A percentile compares a stretch with the other conserved stretches of the same genome.
phyloP scores from a whole-genome alignment of 2,888 invertebrate genomes.

The Conops quadrifasciatus region DNA sequence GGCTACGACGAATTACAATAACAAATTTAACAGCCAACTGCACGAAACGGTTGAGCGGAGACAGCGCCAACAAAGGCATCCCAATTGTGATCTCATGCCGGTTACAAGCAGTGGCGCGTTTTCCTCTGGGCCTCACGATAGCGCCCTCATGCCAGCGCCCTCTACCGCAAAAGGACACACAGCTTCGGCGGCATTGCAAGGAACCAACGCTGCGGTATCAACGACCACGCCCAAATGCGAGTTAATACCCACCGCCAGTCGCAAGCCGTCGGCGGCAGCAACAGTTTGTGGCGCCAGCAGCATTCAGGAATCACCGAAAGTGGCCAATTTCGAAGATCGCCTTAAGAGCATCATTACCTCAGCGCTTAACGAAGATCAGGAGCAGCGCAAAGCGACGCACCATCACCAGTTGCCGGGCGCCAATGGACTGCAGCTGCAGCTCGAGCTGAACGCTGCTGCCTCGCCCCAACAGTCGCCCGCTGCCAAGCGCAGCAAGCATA shows the following conservation, averaged over 20 bases:
- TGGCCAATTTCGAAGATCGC: slow-evolving; percentile 89
- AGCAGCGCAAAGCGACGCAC: slow-evolving; percentile 62
- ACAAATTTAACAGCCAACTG: slow-evolving; percentile 35
- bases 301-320: slow-evolving; percentile 77
- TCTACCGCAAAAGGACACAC: slow-evolving; percentile 11
- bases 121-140: slow-evolving; percentile 47
- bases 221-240: slow-evolving; percentile 54
- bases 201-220: neutral
- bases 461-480: slow-evolving; percentile 51
- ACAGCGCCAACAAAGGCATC: slow-evolving; percentile 28
- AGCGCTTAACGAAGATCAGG: slow-evolving; percentile 85
- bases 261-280: slow-evolving; percentile 36
- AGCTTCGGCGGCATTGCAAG: neutral
- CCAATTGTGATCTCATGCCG: no score
- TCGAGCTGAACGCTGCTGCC: slow-evolving; percentile 37
- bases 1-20: slow-evolving; percentile 56
- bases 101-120: slow-evolving; percentile 12
- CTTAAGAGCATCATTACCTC: slow-evolving; percentile 87
- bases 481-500: slow-evolving; percentile 56
- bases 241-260: slow-evolving; percentile 47
- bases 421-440: slow-evolving; percentile 23
- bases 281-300: slow-evolving; percentile 29
- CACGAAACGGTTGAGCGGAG: slow-evolving; percentile 34
- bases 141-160: slow-evolving; percentile 64
- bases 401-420: slow-evolving; percentile 45